A percentile compares a stretch with the other conserved stretches of the same genome.
phyloP scores from a whole-genome alignment of 2,113 vertebrate species.

The Callorhinus ursinus region DNA sequence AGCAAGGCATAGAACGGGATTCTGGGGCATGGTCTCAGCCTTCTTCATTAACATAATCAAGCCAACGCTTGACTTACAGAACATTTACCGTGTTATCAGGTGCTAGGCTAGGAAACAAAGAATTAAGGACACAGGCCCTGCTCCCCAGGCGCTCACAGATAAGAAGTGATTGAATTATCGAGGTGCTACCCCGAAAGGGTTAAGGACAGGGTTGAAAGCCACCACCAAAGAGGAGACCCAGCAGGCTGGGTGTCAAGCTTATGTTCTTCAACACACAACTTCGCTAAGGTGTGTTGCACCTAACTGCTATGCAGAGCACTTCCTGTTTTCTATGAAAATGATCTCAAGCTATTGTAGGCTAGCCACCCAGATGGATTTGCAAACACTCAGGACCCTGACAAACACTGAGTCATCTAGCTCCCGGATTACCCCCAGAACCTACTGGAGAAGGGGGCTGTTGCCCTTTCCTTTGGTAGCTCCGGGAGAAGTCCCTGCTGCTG shows the following conservation, averaged over 20 bases:
- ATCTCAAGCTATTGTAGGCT: not conserved
- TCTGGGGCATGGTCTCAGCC: not conserved
- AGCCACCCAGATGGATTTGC: not conserved
- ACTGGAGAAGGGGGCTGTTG: not conserved
- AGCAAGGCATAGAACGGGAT: not conserved
- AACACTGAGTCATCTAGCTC: not conserved
- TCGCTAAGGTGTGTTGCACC: not conserved
- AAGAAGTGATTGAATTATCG: not conserved
- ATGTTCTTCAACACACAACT: not conserved
- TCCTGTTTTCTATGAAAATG: constrained; percentile 65
- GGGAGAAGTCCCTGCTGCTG: not conserved
- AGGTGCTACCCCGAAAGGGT: not conserved
- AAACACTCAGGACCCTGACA: not conserved
- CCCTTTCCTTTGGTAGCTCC: not conserved
- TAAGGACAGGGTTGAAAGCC: not conserved
- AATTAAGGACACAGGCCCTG: not conserved
- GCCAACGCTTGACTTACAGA: not conserved
- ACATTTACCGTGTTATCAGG: not conserved
- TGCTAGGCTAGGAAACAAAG: not conserved
- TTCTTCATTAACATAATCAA: not conserved
- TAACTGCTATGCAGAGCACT: not conserved
- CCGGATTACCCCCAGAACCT: rapidly evolving
- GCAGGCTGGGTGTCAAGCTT: not conserved
- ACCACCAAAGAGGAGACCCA: not conserved
- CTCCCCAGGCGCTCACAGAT: not conserved